A percentile compares a stretch with the other conserved stretches of the same genome.
phyloP scores from a whole-genome alignment of 1,140 invertebrate genomes.

The Glossosoma conforme region DNA sequence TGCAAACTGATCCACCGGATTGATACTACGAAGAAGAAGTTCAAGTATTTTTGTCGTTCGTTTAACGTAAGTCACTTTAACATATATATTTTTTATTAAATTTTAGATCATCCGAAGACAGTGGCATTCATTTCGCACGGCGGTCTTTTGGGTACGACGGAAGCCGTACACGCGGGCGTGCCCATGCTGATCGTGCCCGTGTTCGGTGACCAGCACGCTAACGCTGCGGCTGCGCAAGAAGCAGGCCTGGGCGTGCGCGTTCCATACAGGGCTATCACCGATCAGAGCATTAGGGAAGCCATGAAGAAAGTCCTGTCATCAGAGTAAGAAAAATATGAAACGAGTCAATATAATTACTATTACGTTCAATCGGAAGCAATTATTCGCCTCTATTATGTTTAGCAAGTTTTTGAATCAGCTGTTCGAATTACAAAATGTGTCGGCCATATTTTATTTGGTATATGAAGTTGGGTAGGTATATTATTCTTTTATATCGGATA shows the following conservation, averaged over 20 bases:
- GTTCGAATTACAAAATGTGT: too few species aligned
- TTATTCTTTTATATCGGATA: too few species aligned
- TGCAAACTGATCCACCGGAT: too few species aligned
- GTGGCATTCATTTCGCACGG: conserved; percentile 63
- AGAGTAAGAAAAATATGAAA: conserved; percentile 38
- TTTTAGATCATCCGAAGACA: conserved; percentile 60
- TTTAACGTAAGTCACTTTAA: neutral
- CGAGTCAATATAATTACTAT: too few species aligned
- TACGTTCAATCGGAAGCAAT: too few species aligned
- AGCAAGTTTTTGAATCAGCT: too few species aligned
- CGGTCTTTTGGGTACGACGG: conserved; percentile 60
- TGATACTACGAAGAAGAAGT: too few species aligned
- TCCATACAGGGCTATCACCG: conserved; percentile 38
- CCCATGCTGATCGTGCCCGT: conserved; percentile 61
- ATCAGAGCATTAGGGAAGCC: conserved; percentile 39
- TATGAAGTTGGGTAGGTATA: too few species aligned
- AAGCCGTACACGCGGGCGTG: conserved; percentile 57
- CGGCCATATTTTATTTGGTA: too few species aligned
- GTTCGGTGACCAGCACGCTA: conserved; percentile 56
- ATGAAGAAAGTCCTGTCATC: conserved; percentile 41
- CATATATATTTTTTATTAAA: neutral
- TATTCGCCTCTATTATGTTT: too few species aligned
- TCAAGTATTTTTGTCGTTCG: too few species aligned
- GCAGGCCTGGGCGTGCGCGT: conserved; percentile 39
- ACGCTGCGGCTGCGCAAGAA: conserved; percentile 41